Evolutionary conservation across 2,113 vertebrate genomes (phyloP).

Genomic region (Clarias magur): DNA sequence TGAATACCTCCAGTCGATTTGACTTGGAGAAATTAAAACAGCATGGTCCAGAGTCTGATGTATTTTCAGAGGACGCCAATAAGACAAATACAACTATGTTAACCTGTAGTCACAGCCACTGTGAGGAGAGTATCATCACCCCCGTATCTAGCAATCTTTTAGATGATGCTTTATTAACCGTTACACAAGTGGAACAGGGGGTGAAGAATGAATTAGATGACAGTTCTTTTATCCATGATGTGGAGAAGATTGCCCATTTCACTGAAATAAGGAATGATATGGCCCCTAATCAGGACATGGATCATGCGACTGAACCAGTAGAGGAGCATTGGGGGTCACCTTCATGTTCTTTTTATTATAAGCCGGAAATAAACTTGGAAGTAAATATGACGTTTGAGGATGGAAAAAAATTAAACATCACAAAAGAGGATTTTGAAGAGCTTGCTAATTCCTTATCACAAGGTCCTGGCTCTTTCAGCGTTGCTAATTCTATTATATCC

Average conservation of each 20-base stretch:
- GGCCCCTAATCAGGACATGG: background rate
- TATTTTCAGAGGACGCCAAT: background rate
- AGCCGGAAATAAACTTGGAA: constrained; percentile 21
- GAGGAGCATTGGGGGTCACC: background rate
- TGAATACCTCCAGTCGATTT: background rate
- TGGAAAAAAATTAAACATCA: background rate
- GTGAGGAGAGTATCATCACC: background rate
- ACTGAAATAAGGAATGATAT: constrained; percentile 15
- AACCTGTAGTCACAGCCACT: background rate
- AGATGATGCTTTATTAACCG: background rate
- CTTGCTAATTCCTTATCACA: constrained; percentile 47
- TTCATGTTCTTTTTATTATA: constrained; percentile 15
- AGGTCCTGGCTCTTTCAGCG: constrained; percentile 35
- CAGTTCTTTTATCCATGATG: background rate
- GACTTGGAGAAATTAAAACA: constrained; percentile 22
- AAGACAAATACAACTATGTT: background rate
- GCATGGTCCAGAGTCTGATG: background rate
- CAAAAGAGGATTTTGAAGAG: constrained; percentile 22
- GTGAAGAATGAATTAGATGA: background rate
- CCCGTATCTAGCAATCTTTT: background rate
- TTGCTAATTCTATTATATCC: constrained; percentile 40
- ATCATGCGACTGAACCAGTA: background rate
- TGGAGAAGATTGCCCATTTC: background rate
- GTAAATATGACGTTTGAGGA: background rate
- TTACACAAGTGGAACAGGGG: constrained; percentile 3